phyloP scores from a whole-genome alignment of 53 echinoderm and acorn worm genomes.

The Mesocentrotus franciscanus region DNA sequence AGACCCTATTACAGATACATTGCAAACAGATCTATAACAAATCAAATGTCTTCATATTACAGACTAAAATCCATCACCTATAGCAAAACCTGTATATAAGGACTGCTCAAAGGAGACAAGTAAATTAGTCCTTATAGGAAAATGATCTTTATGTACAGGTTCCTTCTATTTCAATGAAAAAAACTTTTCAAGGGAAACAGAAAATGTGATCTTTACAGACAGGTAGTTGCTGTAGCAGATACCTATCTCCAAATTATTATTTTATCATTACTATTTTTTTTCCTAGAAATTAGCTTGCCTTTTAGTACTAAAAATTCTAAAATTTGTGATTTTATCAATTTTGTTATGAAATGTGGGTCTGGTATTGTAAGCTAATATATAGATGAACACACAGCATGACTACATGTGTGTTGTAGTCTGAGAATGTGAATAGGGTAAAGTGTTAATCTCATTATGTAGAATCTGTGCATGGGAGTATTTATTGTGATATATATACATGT shows the following conservation, averaged over 20 bases:
- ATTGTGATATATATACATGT: neutral
- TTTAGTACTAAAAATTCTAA: neutral
- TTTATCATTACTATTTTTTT: too few relatives aligned
- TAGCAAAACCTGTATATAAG: too few relatives aligned
- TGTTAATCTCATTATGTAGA: neutral
- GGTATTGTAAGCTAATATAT: neutral
- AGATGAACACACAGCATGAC: constrained; percentile 17
- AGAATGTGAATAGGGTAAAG: neutral
- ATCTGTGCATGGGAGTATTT: neutral
- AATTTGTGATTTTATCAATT: neutral
- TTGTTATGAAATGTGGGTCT: neutral
- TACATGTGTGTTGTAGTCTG: constrained; percentile 12
- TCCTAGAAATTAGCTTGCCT: neutral
- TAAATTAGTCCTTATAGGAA: too few relatives aligned
- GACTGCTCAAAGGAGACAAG: too few relatives aligned
- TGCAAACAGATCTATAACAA: neutral
- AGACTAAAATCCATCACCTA: too few relatives aligned
- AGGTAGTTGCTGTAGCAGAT: too few relatives aligned
- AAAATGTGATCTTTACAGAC: too few relatives aligned
- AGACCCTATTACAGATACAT: neutral
- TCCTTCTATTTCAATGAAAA: too few relatives aligned
- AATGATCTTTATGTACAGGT: too few relatives aligned
- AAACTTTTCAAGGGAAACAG: too few relatives aligned
- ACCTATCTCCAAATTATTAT: too few relatives aligned
- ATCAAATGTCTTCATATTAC: neutral